Conservation (phyloP, 2,888 invertebrate species). For the Platerodrilus igneus region DNA sequence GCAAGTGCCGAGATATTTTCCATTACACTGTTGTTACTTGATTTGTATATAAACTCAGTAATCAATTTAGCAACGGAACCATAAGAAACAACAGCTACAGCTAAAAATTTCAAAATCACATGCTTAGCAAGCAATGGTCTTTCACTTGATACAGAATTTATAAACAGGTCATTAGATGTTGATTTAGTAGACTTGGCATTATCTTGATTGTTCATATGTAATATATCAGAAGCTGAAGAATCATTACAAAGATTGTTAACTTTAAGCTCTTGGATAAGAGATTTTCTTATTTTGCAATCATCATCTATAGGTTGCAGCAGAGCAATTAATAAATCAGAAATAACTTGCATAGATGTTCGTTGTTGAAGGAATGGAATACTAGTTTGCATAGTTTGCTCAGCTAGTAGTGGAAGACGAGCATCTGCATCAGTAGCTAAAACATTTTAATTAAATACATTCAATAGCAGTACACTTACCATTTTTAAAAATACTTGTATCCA, state of each 20-base stretch:
- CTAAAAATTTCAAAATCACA: constrained; percentile 68
- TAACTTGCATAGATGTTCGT: constrained; percentile 55
- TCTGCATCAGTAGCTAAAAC: constrained; percentile 54
- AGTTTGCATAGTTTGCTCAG: constrained; percentile 54
- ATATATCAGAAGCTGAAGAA: constrained; percentile 25
- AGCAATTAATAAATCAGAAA: constrained; percentile 64
- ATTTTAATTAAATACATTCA: constrained; percentile 1
- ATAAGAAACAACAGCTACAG: constrained; percentile 76
- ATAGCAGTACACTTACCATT: constrained; percentile 33
- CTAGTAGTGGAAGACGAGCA: constrained; percentile 59
- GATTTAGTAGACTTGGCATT: constrained; percentile 27
- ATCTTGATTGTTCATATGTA: constrained; percentile 29
- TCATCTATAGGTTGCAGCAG: constrained; percentile 56
- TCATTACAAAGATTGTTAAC: constrained; percentile 29
- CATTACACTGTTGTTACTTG: constrained; percentile 56
- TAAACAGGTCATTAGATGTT: too few species aligned
- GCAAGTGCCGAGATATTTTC: constrained; percentile 66
- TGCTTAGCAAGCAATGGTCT: constrained; percentile 69
- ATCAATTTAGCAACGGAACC: constrained; percentile 69
- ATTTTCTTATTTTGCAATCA: too few species aligned
- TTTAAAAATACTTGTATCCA: constrained; percentile 53
- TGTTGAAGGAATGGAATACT: constrained; percentile 52
- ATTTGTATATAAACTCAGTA: constrained; percentile 63
- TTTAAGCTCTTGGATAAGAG: constrained; percentile 33
- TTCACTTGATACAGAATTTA: too few species aligned